Conservation (phyloP, 2,113 vertebrate genomes). For the Lamprologus ornatipinnis region DNA sequence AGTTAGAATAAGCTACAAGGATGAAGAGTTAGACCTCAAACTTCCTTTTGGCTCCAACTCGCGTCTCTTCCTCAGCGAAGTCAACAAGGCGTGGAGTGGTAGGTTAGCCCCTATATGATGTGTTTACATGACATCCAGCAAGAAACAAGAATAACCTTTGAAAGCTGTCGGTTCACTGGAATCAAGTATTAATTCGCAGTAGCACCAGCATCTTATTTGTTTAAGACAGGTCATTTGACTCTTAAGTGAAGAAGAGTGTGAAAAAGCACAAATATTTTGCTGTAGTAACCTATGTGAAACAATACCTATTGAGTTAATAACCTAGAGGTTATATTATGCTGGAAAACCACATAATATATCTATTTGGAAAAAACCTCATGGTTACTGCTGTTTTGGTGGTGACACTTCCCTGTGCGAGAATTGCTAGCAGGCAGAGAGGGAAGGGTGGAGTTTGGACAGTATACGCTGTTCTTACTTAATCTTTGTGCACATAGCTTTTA, state of each 20-base stretch:
- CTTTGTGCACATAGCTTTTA: neutral
- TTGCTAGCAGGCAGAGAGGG: neutral
- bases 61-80: conserved; percentile 78
- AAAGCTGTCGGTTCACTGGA: neutral
- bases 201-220: neutral
- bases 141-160: neutral
- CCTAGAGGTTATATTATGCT: neutral
- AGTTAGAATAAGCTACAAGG: conserved; percentile 66
- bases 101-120: neutral
- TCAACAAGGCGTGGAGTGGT: conserved; percentile 79
- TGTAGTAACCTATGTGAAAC: neutral
- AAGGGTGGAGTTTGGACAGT: neutral
- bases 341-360: neutral
- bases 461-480: neutral
- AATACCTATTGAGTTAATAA: neutral
- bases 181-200: neutral
- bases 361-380: neutral
- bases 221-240: neutral
- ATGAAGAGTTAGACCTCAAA: conserved; percentile 64
- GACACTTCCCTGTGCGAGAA: neutral
- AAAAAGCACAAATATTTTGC: neutral
- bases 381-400: neutral
- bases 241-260: neutral
- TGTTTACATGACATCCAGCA: neutral
- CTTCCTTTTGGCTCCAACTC: conserved; percentile 91